Evolutionary conservation across 2,888 invertebrate species (phyloP), one percentile per base, ranked within the genome.

Genomic region (Luperina nickerlii): DNA sequence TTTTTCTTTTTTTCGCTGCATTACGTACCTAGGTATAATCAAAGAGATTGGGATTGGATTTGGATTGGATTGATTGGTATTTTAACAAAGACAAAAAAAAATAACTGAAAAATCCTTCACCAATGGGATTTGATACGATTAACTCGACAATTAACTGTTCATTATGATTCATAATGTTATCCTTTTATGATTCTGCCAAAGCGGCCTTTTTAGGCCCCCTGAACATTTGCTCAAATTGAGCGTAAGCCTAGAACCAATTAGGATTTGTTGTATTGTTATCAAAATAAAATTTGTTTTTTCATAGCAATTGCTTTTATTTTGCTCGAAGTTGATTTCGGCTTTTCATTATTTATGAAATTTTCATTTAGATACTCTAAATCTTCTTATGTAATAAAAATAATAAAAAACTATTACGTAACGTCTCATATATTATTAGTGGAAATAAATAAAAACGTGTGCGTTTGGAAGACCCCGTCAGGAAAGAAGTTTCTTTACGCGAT

Each of bases 221-320:
- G 32, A 66, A 63, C 51, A 78, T 71, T 48, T 67, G 54, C 68
- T 72, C 63, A 63, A 63, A 69, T 78, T 24, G 32, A 69, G 13
- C 18, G 13, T 48, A 75, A 62, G 68, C 54, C 48, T 69, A 20
- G 57, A 72, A 38, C 45, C 63, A 72, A 74, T 82, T 72, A 65
- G 63, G 82, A 82, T 73, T 86, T 82, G 27, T 75, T 66, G 42
- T 81, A 68, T 48, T 71, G 38, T 48, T 48, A 86, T 65, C 57
- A 68, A 74, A 68, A 74, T 67, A 13, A 68, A 51, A 82, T 76
- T 74, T 24, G 32, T 48, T 68, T 48, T 68, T 68, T 57, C 51
- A 38, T 63, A 73, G 38, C 54, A 69, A 76, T 73, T 57, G 67
- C 70, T 51, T 62, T 63, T 42, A 70, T 65, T 77, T 20, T 27